phyloP scores from a whole-genome alignment of 2,888 invertebrate species.

The Cephalotes varians region DNA sequence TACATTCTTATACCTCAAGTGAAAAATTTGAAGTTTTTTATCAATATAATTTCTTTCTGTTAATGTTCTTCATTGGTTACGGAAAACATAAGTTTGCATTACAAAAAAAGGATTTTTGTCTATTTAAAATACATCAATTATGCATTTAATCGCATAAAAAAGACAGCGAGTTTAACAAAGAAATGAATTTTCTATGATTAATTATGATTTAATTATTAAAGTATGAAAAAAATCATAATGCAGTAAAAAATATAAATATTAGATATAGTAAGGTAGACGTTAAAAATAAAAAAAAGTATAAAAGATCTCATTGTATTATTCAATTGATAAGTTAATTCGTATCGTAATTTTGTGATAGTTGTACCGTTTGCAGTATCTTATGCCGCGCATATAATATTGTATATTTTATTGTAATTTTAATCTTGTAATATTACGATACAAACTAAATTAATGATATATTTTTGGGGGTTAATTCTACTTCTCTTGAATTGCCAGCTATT shows the following conservation, averaged over 20 bases:
- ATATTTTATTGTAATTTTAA: background rate
- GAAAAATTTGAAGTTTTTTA: slow-evolving; percentile 24
- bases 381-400: slow-evolving; percentile 62
- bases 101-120: background rate
- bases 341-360: slow-evolving; percentile 38
- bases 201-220: slow-evolving; percentile 30
- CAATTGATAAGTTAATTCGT: slow-evolving; percentile 64
- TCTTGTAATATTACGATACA: slow-evolving; percentile 20
- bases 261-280: slow-evolving; percentile 74
- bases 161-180: background rate
- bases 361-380: background rate
- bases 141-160: background rate
- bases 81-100: slow-evolving; percentile 17
- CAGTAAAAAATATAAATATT: slow-evolving; percentile 2
- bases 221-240: background rate
- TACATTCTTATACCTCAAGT: slow-evolving; percentile 49
- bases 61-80: slow-evolving; percentile 42
- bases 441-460: slow-evolving; percentile 51
- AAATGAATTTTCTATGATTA: slow-evolving; percentile 14
- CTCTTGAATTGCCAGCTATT: slow-evolving; percentile 70
- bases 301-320: slow-evolving; percentile 80
- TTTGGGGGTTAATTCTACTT: slow-evolving; percentile 65
- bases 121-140: slow-evolving; percentile 8
- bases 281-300: slow-evolving; percentile 71
- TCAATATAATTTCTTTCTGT: slow-evolving; percentile 5